Evolutionary conservation across 2,797 vertebrate species (phyloP), one percentile per base, ranked within the genome.

Genomic region (Onychomys leucogaster): DNA sequence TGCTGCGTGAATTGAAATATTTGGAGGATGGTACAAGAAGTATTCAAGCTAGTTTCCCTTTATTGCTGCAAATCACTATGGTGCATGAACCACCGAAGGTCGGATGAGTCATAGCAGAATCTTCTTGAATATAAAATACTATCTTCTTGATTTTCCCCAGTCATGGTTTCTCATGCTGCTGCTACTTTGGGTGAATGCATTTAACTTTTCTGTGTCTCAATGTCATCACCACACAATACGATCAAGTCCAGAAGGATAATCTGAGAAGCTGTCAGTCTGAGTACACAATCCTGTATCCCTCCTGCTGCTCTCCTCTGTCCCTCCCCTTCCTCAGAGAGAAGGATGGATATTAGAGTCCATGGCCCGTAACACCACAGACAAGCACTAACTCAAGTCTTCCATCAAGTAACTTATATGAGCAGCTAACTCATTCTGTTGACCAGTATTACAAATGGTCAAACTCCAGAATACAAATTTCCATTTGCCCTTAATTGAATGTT

Each of bases 71-170:
- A 67, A 94, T 83, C 2, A 0, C 63, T 86, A 41, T 4, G 34
- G 75, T 71, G 4, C 37, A 57, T 52, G 89, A 83, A 55, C 41
- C 67, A 41, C 49, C 43, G 77, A 77, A 95, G 52, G 78, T 73
- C 89, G 71, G 86, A 93, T 1, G 11, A 96, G 61, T 92, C 95
- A 86, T 63, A 85, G 27, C 63, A 89, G 92, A 95, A 84, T 90
- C 16, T 91, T 96, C 67, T 94, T 52, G 81, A 90, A 94, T 89
- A 91, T 67, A 67, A 96, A 96, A 86, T 25, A 19, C 90, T 37
- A 27, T 43, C 69, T 82, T 93, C 78, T 55, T 86, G 90, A 23
- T 95, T 92, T 90, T 94, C 23, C 49, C 67, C 27, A 43, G 27
- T 71, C n/a, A 5, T 7, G 34, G 34, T 92, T 95, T 95, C 69